Conservation (phyloP, 2,888 invertebrate genomes). For the Holacanthella duospinosa region DNA sequence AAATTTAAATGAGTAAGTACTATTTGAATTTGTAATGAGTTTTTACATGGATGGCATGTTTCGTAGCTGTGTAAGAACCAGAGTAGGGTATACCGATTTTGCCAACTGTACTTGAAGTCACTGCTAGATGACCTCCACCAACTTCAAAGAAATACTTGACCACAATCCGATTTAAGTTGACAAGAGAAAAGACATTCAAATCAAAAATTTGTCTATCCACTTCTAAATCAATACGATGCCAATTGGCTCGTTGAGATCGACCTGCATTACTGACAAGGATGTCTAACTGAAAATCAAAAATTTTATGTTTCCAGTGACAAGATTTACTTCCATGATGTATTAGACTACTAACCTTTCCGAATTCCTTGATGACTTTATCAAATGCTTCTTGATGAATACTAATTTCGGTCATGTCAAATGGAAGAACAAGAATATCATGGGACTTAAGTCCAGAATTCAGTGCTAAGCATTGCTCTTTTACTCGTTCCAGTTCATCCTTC, state of each 20-base stretch:
- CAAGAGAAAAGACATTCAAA: conserved; percentile 61
- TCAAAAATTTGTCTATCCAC: conserved; percentile 67
- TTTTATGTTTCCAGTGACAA: too few species aligned
- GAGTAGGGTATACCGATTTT: conserved; percentile 56
- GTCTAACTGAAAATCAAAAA: conserved; percentile 53
- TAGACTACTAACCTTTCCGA: conserved; percentile 47
- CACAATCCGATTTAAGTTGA: conserved; percentile 59
- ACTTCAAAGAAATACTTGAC: conserved; percentile 52
- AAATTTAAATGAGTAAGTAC: conserved; percentile 1
- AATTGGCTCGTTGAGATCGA: conserved; percentile 61
- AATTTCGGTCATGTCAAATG: conserved; percentile 56
- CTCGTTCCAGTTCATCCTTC: conserved; percentile 51
- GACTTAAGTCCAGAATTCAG: background rate
- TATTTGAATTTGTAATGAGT: conserved; percentile 11
- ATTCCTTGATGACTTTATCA: conserved; percentile 53
- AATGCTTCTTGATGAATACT: conserved; percentile 53
- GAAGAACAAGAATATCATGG: conserved; percentile 50
- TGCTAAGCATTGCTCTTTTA: conserved; percentile 51
- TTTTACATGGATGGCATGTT: conserved; percentile 63
- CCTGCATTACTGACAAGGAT: conserved; percentile 73
- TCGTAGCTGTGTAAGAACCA: conserved; percentile 59
- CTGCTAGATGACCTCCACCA: conserved; percentile 56
- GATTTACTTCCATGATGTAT: too few species aligned
- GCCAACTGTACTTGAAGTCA: conserved; percentile 65
- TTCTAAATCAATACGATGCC: conserved; percentile 56